phyloP scores from a whole-genome alignment of 2,113 vertebrate genomes.

The Scomber colias region DNA sequence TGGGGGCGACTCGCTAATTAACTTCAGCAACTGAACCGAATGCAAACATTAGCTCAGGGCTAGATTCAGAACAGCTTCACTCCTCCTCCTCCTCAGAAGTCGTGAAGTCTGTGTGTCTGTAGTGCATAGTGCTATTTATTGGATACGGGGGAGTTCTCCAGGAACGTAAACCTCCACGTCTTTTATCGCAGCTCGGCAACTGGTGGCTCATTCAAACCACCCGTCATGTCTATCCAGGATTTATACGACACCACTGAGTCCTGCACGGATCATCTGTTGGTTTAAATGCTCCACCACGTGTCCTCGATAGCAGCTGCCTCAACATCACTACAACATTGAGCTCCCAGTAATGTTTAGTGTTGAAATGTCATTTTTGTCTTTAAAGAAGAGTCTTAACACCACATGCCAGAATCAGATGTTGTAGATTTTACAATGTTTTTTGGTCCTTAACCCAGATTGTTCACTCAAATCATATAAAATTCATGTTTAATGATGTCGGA shows the following conservation, averaged over 20 bases:
- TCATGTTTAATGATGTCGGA: too few relatives aligned
- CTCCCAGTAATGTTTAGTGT: too few relatives aligned
- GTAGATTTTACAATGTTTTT: background rate
- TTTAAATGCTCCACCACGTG: too few relatives aligned
- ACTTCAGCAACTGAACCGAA: slow-evolving; percentile 12
- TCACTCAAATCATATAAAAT: too few relatives aligned
- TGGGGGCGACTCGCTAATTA: slow-evolving; percentile 18
- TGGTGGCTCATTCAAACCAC: background rate
- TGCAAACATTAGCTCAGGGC: slow-evolving; percentile 25
- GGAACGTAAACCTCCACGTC: background rate
- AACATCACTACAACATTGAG: too few relatives aligned
- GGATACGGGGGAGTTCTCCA: background rate
- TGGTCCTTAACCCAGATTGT: background rate
- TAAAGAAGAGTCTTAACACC: background rate
- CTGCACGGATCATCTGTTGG: too few relatives aligned
- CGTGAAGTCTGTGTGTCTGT: background rate
- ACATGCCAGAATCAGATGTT: background rate
- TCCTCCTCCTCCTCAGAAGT: background rate
- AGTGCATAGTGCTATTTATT: background rate
- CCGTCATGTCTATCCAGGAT: background rate
- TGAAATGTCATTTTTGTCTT: slow-evolving; percentile 4
- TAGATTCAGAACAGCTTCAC: slow-evolving; percentile 7
- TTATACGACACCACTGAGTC: background rate
- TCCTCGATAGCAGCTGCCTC: too few relatives aligned
- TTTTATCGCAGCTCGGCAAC: background rate